Conservation (phyloP, 2,113 vertebrate species). For the Ceuthmochares aereus region DNA sequence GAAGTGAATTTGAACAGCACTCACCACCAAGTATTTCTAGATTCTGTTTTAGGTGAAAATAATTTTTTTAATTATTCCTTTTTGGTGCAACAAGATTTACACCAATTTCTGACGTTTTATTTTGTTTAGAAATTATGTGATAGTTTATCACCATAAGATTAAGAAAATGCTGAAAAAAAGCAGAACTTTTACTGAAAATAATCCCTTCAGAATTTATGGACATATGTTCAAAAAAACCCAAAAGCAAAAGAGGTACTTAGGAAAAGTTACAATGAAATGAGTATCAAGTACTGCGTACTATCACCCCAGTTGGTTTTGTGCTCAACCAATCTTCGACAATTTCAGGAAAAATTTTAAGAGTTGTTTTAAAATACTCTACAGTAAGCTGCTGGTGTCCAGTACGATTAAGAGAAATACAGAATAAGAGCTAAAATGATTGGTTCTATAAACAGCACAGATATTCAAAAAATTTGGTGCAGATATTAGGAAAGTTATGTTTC, state of each 20-base stretch:
- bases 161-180: constrained; percentile 44
- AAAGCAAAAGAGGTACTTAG: neutral
- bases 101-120: constrained; percentile 36
- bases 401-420: neutral
- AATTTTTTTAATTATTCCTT: constrained; percentile 8
- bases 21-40: neutral
- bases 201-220: neutral
- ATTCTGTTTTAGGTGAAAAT: neutral
- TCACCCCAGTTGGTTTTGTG: neutral
- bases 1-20: neutral
- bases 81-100: constrained; percentile 43
- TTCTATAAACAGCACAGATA: neutral
- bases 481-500: neutral
- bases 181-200: neutral
- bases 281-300: neutral
- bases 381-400: neutral
- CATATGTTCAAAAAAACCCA: neutral
- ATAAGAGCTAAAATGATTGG: neutral
- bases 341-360: neutral
- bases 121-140: neutral
- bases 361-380: neutral
- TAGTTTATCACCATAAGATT: constrained; percentile 14
- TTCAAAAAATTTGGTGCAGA: neutral
- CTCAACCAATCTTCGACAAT: neutral
- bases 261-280: constrained; percentile 10